These are phyloP conservation scores for Papilio xuthus DNA, from an alignment of 1,140 invertebrate genomes.

Conservation along the genomic window DNA sequence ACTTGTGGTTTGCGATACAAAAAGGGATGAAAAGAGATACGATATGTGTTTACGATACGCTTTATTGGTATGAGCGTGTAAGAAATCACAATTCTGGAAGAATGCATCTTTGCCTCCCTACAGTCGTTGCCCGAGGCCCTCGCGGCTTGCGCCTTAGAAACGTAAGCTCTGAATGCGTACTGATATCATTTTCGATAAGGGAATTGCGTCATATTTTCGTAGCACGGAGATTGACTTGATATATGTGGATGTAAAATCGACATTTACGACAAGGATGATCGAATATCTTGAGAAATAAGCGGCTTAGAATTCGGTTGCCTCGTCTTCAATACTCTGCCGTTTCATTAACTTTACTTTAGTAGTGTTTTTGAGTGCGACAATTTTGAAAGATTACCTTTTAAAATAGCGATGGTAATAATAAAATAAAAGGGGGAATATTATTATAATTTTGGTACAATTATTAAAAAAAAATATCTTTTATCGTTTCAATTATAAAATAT, in stretches of 20 bases:
- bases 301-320: background rate
- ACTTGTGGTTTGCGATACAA: background rate
- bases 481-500: too few species aligned
- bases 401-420: too few species aligned
- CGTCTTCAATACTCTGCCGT: background rate
- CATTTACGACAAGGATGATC: constrained; percentile 8
- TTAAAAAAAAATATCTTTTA: too few species aligned
- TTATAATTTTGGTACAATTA: too few species aligned
- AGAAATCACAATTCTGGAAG: background rate
- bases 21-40: background rate
- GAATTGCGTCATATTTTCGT: constrained; percentile 11
- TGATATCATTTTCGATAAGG: constrained; percentile 14
- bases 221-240: constrained; percentile 3
- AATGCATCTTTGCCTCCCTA: background rate
- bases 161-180: background rate
- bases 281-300: background rate
- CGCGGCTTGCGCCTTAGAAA: background rate
- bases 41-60: background rate
- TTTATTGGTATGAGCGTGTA: background rate
- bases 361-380: background rate
- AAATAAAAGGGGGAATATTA: too few species aligned
- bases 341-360: background rate
- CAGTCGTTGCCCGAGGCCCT: background rate
- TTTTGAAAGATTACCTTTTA: too few species aligned
- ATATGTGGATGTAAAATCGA: background rate